phyloP scores from a whole-genome alignment of 2,888 invertebrate genomes.

The Macrosoma leucophasiata region DNA sequence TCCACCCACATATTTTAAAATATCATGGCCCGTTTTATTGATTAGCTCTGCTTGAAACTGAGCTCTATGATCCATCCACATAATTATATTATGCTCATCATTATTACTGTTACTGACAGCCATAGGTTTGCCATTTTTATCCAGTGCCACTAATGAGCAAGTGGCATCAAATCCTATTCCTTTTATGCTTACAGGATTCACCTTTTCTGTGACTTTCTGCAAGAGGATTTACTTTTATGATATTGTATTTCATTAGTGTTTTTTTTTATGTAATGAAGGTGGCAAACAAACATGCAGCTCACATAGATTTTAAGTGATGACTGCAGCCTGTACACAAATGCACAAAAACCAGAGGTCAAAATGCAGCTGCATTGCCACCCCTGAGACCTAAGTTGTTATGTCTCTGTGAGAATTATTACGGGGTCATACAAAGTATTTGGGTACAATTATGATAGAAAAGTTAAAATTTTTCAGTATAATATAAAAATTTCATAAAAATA shows the following conservation, averaged over 20 bases:
- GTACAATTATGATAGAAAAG: conserved; percentile 16
- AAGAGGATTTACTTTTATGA: conserved; percentile 26
- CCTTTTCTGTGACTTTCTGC: conserved; percentile 76
- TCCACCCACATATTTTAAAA: conserved; percentile 92
- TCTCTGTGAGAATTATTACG: no score
- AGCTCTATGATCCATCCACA: conserved; percentile 97
- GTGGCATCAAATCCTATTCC: conserved; percentile 98
- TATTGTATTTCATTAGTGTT: no score
- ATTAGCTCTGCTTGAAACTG: conserved; percentile 86
- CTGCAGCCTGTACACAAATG: no score
- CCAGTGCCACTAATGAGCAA: conserved; percentile 91
- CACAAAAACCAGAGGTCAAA: no score
- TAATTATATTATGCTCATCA: conserved; percentile 86
- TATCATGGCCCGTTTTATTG: conserved; percentile 83
- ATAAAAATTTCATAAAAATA: not conserved
- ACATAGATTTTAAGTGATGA: no score
- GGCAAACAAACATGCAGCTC: no score
- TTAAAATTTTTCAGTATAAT: conserved; percentile 9
- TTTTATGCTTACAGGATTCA: conserved; percentile 77
- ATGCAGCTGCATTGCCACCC: no score
- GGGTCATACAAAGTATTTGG: no score
- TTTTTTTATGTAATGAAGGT: no score
- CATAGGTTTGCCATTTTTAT: conserved; percentile 79
- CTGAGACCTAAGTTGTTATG: no score
- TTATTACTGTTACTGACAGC: conserved; percentile 80